These are phyloP conservation scores for Dipus sagitta DNA, from an alignment of 2,797 vertebrate species.

Conservation along the genomic window DNA sequence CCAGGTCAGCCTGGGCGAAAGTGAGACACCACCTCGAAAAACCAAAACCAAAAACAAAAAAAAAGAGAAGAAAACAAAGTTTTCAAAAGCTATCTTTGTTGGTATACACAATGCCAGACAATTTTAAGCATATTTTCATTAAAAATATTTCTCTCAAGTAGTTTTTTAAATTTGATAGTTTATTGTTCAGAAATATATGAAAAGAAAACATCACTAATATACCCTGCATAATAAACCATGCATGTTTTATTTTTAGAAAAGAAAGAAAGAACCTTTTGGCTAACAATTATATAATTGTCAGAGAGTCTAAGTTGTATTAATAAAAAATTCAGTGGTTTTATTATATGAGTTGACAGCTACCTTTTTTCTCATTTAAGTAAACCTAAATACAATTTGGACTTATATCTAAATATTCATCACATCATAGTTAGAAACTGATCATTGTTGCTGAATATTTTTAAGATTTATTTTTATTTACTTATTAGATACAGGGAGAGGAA, in stretches of 20 bases:
- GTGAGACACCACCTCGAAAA: too few relatives aligned
- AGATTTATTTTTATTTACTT: too few relatives aligned
- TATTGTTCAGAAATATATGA: not conserved
- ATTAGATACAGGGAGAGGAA: too few relatives aligned
- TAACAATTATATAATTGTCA: not conserved
- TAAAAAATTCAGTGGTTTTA: not conserved
- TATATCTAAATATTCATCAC: not conserved
- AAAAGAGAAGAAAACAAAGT: not conserved
- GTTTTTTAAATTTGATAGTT: not conserved
- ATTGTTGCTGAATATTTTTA: not conserved
- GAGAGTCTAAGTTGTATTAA: not conserved
- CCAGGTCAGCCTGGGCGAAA: too few relatives aligned
- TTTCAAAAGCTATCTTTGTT: not conserved
- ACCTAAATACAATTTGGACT: not conserved
- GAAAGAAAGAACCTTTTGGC: not conserved
- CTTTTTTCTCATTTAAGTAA: constrained; percentile 13
- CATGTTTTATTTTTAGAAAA: not conserved
- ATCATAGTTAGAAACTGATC: not conserved
- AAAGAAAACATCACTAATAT: not conserved
- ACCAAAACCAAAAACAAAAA: too few relatives aligned
- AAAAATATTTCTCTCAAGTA: not conserved
- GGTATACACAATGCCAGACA: not conserved
- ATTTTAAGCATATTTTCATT: not conserved
- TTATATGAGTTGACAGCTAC: not conserved
- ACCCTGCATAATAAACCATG: not conserved